phyloP scores from a whole-genome alignment of 2,113 vertebrate species.

The Danionella cerebrum region DNA sequence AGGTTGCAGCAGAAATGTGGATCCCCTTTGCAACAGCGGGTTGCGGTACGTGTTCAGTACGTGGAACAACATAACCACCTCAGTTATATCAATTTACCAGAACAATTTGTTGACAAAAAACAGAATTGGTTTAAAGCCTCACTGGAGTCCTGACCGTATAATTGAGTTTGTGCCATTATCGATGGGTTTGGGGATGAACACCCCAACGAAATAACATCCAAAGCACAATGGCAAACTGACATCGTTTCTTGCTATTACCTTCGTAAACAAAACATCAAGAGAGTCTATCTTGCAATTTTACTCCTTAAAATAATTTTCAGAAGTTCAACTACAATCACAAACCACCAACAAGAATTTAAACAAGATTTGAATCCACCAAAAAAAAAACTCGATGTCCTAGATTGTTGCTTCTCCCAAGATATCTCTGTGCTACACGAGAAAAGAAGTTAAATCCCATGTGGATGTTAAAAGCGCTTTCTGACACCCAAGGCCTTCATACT shows the following conservation, averaged over 20 bases:
- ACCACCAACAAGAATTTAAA: not conserved
- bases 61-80: constrained; percentile 8
- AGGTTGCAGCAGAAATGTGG: constrained; percentile 7
- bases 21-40: not conserved
- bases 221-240: not conserved
- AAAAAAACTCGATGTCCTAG: not conserved
- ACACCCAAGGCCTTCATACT: not conserved
- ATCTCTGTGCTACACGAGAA: not conserved
- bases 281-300: not conserved
- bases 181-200: not conserved
- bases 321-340: not conserved
- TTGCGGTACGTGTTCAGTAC: not conserved
- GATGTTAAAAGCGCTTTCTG: not conserved
- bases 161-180: not conserved
- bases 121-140: not conserved
- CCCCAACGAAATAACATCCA: not conserved
- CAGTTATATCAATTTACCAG: constrained; percentile 13
- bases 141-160: not conserved
- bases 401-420: not conserved
- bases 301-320: not conserved
- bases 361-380: not conserved
- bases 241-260: not conserved
- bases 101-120: constrained; percentile 14
- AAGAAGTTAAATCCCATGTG: not conserved
- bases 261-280: not conserved